Percentiles rank a stretch among this genome's conserved stretches.
Conservation (phyloP, 2,888 invertebrate genomes). For the Branchinecta sandiegonensis region DNA sequence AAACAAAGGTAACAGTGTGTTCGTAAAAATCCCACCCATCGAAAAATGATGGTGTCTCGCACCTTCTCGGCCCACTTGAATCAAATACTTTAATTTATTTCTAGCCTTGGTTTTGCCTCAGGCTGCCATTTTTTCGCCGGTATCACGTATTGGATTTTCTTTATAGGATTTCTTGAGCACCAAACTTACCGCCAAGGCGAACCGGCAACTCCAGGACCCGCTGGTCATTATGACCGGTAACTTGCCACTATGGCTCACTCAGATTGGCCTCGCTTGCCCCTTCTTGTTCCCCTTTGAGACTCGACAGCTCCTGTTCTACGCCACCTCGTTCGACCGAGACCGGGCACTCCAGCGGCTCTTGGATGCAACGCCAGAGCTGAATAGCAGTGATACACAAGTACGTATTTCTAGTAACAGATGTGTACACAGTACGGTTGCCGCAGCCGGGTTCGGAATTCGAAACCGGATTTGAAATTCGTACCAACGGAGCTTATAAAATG, state of each 20-base stretch:
- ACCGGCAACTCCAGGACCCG: slow-evolving; percentile 75
- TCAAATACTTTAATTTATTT: too few relatives aligned
- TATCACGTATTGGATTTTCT: slow-evolving; percentile 14
- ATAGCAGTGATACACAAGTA: slow-evolving; percentile 36
- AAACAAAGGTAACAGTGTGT: too few relatives aligned
- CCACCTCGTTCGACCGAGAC: slow-evolving; percentile 93
- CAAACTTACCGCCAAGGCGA: slow-evolving; percentile 92
- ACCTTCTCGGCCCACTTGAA: too few relatives aligned
- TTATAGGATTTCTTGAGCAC: slow-evolving; percentile 67
- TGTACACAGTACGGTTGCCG: too few relatives aligned
- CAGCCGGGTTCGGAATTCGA: too few relatives aligned
- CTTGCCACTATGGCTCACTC: slow-evolving; percentile 85
- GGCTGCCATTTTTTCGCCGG: too few relatives aligned
- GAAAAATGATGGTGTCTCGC: too few relatives aligned
- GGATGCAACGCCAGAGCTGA: slow-evolving; percentile 78
- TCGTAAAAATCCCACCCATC: too few relatives aligned
- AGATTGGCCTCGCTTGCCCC: slow-evolving; percentile 72
- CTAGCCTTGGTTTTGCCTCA: too few relatives aligned
- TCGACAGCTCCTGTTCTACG: slow-evolving; percentile 87
- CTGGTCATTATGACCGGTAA: slow-evolving; percentile 62
- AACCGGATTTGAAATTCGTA: too few relatives aligned
- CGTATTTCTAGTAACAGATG: too few relatives aligned
- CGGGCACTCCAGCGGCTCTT: slow-evolving; percentile 86
- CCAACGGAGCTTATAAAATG: too few relatives aligned
- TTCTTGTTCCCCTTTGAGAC: slow-evolving; percentile 97